Base-by-base conservation (phyloP, 1,140 invertebrate species). In the roundworm (Caenorhabditis elegans) region DNA sequence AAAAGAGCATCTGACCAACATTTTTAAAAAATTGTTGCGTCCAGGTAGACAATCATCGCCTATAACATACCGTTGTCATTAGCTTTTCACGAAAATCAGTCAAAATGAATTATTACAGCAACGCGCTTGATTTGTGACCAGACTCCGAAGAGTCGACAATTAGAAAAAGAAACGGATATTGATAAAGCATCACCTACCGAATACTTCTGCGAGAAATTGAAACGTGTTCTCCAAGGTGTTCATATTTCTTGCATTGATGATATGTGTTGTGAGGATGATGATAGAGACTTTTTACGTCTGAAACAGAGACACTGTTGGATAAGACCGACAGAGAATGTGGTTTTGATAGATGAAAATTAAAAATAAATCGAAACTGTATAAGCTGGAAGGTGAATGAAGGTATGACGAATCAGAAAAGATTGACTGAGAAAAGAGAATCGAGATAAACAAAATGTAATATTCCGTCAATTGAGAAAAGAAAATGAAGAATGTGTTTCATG, bases 401-500 rank as follows among this genome's bases (percentile, higher is more conserved):
- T 22, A 43, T 70, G 60, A 60, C 28, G 53, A 28, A 70, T 31
- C 60, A 70, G 60, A 70, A 70, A 19, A 22, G 60, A 70, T 70
- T 70, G 60, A 70, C 17, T 39, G 34, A 39, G 60, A 70, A 70
- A 22, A 36, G 60, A n/a, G 60, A 43, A 70, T 70, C 43, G 60
- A 70, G 26, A 70, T 70, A 43, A 70, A 70, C 34, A 39, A 70
- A 70, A 70, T 70, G 60, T 70, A 70, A 70, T 70, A 70, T 70
- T 70, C 60, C 60, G 60, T 70, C 60, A 70, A 70, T 70, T 70
- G 60, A 70, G n/a, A 70, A 39, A 39, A 39, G 60, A 39, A 70
- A 39, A 70, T 70, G 60, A 70, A 70, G 60, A 70, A 70, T 70
- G 60, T 70, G 60, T 70, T 70, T 70, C 60, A 70, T 70, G 60